Evolutionary conservation across 2,888 invertebrate genomes (phyloP).

Genomic region (Cheiracanthium punctorium): DNA sequence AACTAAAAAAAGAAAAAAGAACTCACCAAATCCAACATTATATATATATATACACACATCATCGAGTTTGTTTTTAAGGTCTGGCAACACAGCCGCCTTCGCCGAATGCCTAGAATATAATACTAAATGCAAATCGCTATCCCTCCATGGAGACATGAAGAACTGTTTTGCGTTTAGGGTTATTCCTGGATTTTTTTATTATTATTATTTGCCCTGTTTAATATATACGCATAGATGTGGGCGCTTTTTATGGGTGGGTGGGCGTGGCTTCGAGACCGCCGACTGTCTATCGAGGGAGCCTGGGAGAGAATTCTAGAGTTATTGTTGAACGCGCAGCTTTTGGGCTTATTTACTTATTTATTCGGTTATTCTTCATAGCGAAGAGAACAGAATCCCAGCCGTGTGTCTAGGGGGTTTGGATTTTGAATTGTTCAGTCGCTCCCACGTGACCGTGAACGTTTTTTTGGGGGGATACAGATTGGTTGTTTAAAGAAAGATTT

Average conservation of each 20-base stretch:
- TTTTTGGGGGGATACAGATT: conserved; percentile 30
- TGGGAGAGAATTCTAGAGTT: conserved; percentile 56
- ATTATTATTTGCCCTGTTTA: conserved; percentile 50
- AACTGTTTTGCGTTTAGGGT: background rate
- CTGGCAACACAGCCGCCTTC: conserved; percentile 11
- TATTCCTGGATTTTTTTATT: conserved; percentile 8
- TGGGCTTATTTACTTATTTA: conserved; percentile 54
- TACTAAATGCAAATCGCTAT: conserved; percentile 64
- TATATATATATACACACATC: background rate
- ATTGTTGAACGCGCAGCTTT: conserved; percentile 48
- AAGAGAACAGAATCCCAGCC: conserved; percentile 11
- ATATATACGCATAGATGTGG: background rate
- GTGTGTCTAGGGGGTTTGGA: conserved; percentile 43
- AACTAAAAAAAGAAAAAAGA: background rate
- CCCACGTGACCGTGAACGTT: background rate
- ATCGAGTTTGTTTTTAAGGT: conserved; percentile 17
- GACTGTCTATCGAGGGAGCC: conserved; percentile 53
- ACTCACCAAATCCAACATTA: background rate
- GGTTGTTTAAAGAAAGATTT: conserved; percentile 22
- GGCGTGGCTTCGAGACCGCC: conserved; percentile 43
- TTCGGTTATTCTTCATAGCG: conserved; percentile 50
- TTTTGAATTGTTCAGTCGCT: conserved; percentile 39
- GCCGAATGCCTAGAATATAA: conserved; percentile 47
- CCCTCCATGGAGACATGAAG: conserved; percentile 45
- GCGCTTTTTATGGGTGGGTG: conserved; percentile 37